Percentiles rank a stretch among this genome's conserved stretches.
These are phyloP conservation scores for Catalaphyllia jardinei DNA, from an alignment of 64 coral and sea anemone genomes.

Conservation along the genomic window DNA sequence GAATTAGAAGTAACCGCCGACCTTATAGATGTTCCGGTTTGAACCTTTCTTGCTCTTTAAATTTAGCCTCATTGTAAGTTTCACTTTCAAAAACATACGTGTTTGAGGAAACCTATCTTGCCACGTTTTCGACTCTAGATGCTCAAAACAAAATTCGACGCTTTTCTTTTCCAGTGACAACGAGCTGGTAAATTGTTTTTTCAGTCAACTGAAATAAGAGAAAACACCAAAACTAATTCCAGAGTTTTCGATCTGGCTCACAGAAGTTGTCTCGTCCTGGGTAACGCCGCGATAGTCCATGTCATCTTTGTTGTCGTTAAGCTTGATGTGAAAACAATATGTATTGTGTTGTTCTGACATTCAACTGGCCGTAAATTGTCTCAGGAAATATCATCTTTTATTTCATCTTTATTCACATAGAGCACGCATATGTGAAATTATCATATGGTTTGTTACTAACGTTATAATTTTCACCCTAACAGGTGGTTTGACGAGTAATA, in stretches of 20 bases:
- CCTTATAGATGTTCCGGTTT: neutral
- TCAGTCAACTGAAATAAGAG: neutral
- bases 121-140: neutral
- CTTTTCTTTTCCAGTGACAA: neutral
- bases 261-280: neutral
- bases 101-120: neutral
- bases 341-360: neutral
- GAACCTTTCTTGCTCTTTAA: neutral
- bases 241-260: neutral
- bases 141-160: neutral
- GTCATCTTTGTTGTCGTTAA: neutral
- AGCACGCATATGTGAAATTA: neutral
- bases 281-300: neutral
- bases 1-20: neutral
- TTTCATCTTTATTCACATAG: neutral
- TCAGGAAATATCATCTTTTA: neutral
- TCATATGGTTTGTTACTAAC: neutral
- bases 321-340: constrained; percentile 1
- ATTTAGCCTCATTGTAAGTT: neutral
- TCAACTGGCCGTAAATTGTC: neutral
- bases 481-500: neutral
- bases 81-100: neutral
- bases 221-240: neutral
- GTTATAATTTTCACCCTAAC: neutral
- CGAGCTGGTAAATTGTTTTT: neutral